phyloP scores from a whole-genome alignment of 2,113 vertebrate genomes.

The Petroica traversi region DNA sequence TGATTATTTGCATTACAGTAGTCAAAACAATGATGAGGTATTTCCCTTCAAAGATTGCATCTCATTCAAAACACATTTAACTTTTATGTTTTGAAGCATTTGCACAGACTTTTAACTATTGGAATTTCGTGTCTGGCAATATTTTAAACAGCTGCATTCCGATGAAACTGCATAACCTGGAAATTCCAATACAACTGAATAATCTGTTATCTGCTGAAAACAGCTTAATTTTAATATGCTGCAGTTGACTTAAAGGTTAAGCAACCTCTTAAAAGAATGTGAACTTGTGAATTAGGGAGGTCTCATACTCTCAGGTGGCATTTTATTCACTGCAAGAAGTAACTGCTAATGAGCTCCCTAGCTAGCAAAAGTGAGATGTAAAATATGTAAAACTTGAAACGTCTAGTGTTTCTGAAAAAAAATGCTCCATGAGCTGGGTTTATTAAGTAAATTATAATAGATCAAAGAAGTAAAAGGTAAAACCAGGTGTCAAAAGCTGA shows the following conservation, averaged over 20 bases:
- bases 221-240: conserved; percentile 60
- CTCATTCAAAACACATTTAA: conserved; percentile 43
- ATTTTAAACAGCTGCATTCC: conserved; percentile 35
- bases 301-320: conserved; percentile 52
- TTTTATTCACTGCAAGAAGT: conserved; percentile 66
- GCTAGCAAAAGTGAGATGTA: conserved; percentile 50
- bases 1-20: conserved; percentile 49
- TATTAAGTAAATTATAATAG: conserved; percentile 44
- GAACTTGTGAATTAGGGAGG: conserved; percentile 60
- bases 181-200: conserved; percentile 36
- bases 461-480: conserved; percentile 45
- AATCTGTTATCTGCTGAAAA: conserved; percentile 55
- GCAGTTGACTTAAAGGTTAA: conserved; percentile 67
- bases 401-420: conserved; percentile 18
- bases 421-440: not conserved
- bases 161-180: conserved; percentile 23
- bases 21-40: conserved; percentile 64
- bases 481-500: conserved; percentile 43
- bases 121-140: not conserved
- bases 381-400: conserved; percentile 62
- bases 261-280: conserved; percentile 69
- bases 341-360: conserved; percentile 66
- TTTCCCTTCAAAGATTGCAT: conserved; percentile 54
- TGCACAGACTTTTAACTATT: not conserved
- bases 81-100: not conserved